Conservation (phyloP, 2,888 invertebrate species). For the Diaphora mendica region DNA sequence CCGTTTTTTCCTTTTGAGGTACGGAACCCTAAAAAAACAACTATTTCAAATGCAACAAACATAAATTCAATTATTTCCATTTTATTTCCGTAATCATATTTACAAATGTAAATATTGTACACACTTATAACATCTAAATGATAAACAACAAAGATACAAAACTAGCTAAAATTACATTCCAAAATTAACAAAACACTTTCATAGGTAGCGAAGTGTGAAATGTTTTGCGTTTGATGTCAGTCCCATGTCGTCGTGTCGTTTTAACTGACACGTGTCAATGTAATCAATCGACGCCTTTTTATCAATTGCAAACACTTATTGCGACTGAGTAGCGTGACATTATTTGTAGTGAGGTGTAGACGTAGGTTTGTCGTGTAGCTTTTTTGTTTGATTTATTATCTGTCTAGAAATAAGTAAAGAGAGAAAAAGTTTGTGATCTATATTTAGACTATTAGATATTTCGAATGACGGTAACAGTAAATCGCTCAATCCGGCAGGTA, state of each 20-base stretch:
- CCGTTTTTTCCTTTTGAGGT: too few relatives aligned
- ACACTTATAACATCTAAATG: neutral
- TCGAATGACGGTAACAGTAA: neutral
- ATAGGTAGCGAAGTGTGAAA: slow-evolving; percentile 41
- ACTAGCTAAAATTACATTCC: slow-evolving; percentile 46
- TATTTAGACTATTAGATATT: neutral
- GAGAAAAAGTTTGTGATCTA: neutral
- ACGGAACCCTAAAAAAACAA: too few relatives aligned
- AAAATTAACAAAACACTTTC: slow-evolving; percentile 51
- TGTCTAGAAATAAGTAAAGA: neutral
- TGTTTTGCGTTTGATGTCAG: slow-evolving; percentile 54
- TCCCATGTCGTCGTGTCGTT: slow-evolving; percentile 25
- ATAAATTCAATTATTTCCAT: too few relatives aligned
- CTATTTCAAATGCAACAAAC: too few relatives aligned
- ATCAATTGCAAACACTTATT: slow-evolving; percentile 54
- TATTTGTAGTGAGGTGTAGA: slow-evolving; percentile 32
- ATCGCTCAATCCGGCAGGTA: neutral
- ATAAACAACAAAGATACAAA: slow-evolving; percentile 15
- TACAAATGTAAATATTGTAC: neutral
- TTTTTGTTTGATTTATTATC: neutral
- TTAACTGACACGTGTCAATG: slow-evolving; percentile 49
- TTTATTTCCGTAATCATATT: neutral
- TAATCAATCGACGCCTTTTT: slow-evolving; percentile 62
- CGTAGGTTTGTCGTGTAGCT: slow-evolving; percentile 12
- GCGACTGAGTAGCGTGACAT: slow-evolving; percentile 36